Conservation (phyloP, 2,113 vertebrate genomes). For the Myanophis thanlyinensis region DNA sequence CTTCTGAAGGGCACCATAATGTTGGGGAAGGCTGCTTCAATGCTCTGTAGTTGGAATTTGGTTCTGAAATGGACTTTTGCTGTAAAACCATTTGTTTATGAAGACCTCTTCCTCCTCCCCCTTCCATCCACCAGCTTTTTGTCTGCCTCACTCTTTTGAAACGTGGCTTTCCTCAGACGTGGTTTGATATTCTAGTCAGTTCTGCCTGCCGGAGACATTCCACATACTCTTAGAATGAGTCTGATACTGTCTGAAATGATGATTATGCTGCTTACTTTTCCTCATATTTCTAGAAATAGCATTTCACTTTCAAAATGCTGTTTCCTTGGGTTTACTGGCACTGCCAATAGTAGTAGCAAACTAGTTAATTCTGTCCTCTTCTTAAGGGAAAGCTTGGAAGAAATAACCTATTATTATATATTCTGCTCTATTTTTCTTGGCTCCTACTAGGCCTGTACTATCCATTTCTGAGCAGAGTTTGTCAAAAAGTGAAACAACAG, state of each 20-base stretch:
- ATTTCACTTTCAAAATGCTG: neutral
- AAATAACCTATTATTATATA: neutral
- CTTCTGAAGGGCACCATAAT: neutral
- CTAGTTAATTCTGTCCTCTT: neutral
- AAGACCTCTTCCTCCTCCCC: neutral
- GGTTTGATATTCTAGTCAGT: neutral
- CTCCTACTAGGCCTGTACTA: neutral
- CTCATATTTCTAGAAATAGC: neutral
- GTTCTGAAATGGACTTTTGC: neutral
- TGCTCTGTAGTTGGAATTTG: neutral
- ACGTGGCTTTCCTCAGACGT: neutral
- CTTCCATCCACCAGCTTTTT: neutral
- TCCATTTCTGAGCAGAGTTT: neutral
- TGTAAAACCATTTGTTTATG: neutral
- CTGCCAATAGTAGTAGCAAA: neutral
- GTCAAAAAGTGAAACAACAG: neutral
- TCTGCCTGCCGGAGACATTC: neutral
- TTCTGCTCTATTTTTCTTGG: neutral
- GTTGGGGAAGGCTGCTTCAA: neutral
- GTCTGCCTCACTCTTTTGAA: neutral
- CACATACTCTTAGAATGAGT: neutral
- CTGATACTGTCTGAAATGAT: neutral
- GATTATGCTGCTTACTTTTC: neutral
- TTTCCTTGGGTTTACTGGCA: neutral
- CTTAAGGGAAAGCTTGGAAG: neutral